Base-by-base conservation (phyloP, 1,140 invertebrate species). In the Glossosoma conforme region DNA sequence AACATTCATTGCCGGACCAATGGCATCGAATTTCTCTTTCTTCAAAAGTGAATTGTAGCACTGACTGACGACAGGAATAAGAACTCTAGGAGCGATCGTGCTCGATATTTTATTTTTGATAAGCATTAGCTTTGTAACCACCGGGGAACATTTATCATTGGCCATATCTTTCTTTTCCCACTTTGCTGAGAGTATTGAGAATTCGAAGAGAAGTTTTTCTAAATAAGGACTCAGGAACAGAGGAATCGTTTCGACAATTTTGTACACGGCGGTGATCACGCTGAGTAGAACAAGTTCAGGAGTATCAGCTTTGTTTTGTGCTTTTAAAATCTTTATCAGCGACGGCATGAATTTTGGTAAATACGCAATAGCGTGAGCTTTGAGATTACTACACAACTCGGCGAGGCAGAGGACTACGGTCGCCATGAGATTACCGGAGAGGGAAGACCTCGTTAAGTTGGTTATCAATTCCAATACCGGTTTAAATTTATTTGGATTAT, bases 211-310 rank as follows among this genome's bases (percentile, higher is more conserved):
- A 20, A 94, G 77, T 54, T 87, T 84, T 47, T 85, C 77, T 21
- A 94, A 66, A 67, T 93, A 94, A 0, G 89, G 84, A 56, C 88
- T 91, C 17, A 94, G 65, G 61, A 95, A 93, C 2, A 85, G 69
- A 0, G 87, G 82, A 17, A 93, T 61, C 15, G 83, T 85, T 59
- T 91, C 86, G 1, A 93, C 76, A 17, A 94, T 81, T 65, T 89
- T 91, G 44, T 86, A 81, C 14, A 92, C 65, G 1, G 86, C 80
- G 11, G 86, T 88, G 0, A 92, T 75, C 8, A 86, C 77, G 61
- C 71, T 75, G 1, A 74, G 54, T 11, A 74, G 54, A 1, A 75
- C 75, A 44, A 66, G 70, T 70, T 80, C 77, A 1, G 75, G 74
- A 0, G 73, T 67, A 32, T 75, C 72, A 0, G 66, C 63, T 24